Evolutionary conservation across 2,888 invertebrate genomes (phyloP), one percentile per base, ranked within the genome.

Genomic region (Tetanocera ferruginea): DNA sequence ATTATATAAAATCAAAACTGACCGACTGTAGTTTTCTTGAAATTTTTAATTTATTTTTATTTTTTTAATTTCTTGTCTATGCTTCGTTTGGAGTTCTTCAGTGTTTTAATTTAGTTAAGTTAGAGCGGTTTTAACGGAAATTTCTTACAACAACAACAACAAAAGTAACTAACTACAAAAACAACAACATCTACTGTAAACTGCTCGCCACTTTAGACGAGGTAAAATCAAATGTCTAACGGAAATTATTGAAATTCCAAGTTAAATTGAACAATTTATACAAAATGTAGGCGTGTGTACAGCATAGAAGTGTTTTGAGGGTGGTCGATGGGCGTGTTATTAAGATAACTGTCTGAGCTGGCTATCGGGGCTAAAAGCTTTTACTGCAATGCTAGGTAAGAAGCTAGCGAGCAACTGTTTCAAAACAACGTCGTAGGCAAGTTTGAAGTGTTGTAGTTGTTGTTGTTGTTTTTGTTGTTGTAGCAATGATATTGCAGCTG

Each of bases 231-330:
- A 75, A 64, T 77, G 52, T 70, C 75, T 72, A 76, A 60, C 79
- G 79, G 79, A 79, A 79, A 79, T 77, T 72, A 77, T 77, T 77
- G 79, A 72, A 77, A 79, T 71, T 76, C 69, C 69, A 67, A 77
- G 73, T 73, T 60, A 62, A 73, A 73, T 73, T 75, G 75, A 67
- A 75, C 75, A 52, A 67, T 55, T 67, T 70, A 74, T 23, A 71
- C 72, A 17, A 52, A 34, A 71, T 60, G 66, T 78, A 76, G 78
- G 78, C 78, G 75, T 69, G 5, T n/a, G 23, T 57, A 9, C 31
- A 31, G n/a, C 37, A 43, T 23, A 8, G 25, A 67, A 67, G 17
- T 52, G 57, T 3, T 8, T n/a, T 25, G 57, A 9, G 23, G 25
- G 19, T 37, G 28, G 23, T 67, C 14, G n/a, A 66, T 6, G 69